Evolutionary conservation across 2,888 invertebrate genomes (phyloP).

Genomic region (Acleris cristana): DNA sequence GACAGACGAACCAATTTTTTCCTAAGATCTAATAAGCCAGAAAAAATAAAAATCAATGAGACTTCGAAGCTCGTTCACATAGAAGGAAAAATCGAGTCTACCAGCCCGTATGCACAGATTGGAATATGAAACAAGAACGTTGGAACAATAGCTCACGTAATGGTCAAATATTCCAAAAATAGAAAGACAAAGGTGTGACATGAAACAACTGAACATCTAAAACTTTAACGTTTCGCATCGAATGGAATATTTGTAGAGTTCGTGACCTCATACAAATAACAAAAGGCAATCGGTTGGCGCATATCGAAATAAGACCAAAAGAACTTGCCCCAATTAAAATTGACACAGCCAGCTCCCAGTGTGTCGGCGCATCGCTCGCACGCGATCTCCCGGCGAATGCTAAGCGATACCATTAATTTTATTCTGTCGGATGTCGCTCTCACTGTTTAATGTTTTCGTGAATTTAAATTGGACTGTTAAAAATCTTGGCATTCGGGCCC

Average conservation of each 20-base stretch:
- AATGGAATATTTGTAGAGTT: conserved; percentile 50
- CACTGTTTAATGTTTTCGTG: conserved; percentile 64
- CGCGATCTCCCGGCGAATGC: conserved; percentile 75
- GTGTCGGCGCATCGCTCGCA: conserved; percentile 70
- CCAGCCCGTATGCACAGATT: no score
- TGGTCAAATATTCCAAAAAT: background rate
- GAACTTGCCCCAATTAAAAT: conserved; percentile 79
- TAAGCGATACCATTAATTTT: conserved; percentile 81
- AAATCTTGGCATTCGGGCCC: conserved; percentile 32
- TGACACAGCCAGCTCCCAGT: conserved; percentile 78
- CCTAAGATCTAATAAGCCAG: no score
- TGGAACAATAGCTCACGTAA: no score
- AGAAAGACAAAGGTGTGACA: background rate
- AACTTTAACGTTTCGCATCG: background rate
- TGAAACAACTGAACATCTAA: background rate
- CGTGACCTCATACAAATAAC: conserved; percentile 75
- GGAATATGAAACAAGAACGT: no score
- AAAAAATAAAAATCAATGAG: no score
- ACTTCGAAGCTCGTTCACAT: no score
- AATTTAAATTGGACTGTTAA: conserved; percentile 59
- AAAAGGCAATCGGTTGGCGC: conserved; percentile 63
- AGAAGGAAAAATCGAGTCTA: no score
- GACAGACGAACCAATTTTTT: no score
- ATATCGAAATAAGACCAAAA: conserved; percentile 70
- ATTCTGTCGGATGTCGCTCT: conserved; percentile 67